Evolutionary conservation across 2,113 vertebrate species (phyloP), one percentile per base, ranked within the genome.

Genomic region (Oceanodroma tethys): DNA sequence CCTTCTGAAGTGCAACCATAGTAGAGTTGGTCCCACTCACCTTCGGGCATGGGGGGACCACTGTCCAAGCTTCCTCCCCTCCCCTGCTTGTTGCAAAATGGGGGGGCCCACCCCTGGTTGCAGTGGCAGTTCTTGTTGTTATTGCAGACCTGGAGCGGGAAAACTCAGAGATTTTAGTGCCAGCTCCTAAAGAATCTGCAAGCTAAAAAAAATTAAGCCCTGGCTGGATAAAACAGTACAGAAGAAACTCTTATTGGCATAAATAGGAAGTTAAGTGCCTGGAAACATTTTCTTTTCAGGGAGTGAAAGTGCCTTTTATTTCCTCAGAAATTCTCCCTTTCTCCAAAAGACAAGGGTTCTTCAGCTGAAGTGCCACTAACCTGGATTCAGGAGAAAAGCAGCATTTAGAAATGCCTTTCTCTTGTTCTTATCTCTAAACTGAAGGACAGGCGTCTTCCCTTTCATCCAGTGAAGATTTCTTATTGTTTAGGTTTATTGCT

Each of bases 111-210:
- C 40, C 99, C 99, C 0, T 42, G 48, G 50, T 98, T 62, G 88
- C 99, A 99, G 96, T 99, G 99, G 94, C 99, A 99, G 97, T 99
- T 99, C 86, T 98, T 98, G 96, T 99, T 99, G 97, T 99, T 99
- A 97, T 99, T 99, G 97, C 99, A 99, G 72, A 99, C 97, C 99
- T 99, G 89, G 40, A 56, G 23, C 5, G 40, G 68, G 42, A 65
- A 86, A 8, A 86, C 30, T 65, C 59, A 67, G 25, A 92, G 36
- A 50, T 4, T 91, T 79, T n/a, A 92, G 40, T 50, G 58, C 26
- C 43, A 81, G 47, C 22, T 72, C 36, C 65, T 70, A 58, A 62
- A 80, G 23, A 75, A 74, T 21, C 7, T 42, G 22, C 8, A 78
- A 75, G n/a, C 27, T 71, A 38, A 74, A 89, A 56, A 16, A 16